Percentiles rank a stretch among this genome's conserved stretches.
These are phyloP conservation scores for Oncopeltus fasciatus DNA, from an alignment of 1,140 invertebrate species.

Conservation along the genomic window DNA sequence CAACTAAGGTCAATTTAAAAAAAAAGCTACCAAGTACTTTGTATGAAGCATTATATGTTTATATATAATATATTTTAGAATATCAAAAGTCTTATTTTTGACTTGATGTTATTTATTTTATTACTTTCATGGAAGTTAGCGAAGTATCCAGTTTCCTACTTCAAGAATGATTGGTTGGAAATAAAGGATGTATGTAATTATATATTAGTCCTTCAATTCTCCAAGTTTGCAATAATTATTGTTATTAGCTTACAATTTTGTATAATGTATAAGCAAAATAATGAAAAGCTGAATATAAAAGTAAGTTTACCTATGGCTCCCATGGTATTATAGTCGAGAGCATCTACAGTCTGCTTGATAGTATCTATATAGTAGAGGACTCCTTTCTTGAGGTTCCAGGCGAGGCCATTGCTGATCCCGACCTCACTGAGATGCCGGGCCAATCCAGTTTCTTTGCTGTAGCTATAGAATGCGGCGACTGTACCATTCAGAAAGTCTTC, in stretches of 20 bases:
- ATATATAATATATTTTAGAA: too few species aligned
- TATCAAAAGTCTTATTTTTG: too few species aligned
- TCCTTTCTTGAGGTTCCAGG: conserved; percentile 53
- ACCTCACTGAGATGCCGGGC: conserved; percentile 33
- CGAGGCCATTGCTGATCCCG: conserved; percentile 65
- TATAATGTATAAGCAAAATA: neutral
- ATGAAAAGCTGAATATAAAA: neutral
- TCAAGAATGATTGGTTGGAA: neutral
- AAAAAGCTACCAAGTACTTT: too few species aligned
- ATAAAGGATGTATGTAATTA: neutral
- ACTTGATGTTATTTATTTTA: too few species aligned
- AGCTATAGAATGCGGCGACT: neutral
- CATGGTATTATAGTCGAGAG: conserved; percentile 58
- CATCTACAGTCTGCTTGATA: conserved; percentile 43
- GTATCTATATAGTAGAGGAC: conserved; percentile 67
- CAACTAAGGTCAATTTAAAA: too few species aligned
- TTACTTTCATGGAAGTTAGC: too few species aligned
- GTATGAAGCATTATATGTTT: too few species aligned
- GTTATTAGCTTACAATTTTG: neutral
- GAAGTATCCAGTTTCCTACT: neutral
- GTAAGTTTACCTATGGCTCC: conserved; percentile 50
- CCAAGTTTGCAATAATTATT: neutral
- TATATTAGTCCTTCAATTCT: neutral
- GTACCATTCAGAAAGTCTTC: neutral
- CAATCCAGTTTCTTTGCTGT: neutral